These are phyloP conservation scores for Pristiophorus japonicus DNA, from an alignment of 2,113 vertebrate genomes.

Conservation along the genomic window DNA sequence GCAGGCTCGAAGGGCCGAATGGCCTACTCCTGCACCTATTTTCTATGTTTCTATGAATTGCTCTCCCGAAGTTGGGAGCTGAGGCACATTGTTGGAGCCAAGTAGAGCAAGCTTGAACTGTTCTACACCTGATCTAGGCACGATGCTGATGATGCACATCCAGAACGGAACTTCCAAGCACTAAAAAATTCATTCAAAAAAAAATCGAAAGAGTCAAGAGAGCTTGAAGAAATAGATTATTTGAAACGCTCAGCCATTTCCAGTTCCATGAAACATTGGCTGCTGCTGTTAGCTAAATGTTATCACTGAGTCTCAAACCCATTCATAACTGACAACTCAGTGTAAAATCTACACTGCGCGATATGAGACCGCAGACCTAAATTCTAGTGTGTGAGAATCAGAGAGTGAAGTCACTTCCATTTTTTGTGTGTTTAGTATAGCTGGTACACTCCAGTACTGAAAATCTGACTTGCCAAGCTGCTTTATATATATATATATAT, in stretches of 20 bases:
- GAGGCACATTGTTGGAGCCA: not conserved
- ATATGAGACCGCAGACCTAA: not conserved
- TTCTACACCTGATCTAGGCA: not conserved
- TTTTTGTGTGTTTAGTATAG: not conserved
- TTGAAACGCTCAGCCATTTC: not conserved
- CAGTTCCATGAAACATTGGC: not conserved
- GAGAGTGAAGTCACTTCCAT: not conserved
- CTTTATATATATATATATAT: too few relatives aligned
- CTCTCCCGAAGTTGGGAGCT: not conserved
- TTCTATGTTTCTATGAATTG: too few relatives aligned
- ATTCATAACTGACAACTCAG: not conserved
- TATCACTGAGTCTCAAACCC: not conserved
- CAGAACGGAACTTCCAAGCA: not conserved
- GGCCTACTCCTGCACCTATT: too few relatives aligned
- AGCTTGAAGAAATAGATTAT: not conserved
- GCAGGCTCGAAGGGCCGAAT: too few relatives aligned
- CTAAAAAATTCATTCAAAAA: not conserved
- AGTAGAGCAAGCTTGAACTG: not conserved
- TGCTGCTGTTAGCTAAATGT: not conserved
- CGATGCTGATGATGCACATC: not conserved
- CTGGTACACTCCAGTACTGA: not conserved
- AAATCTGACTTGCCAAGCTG: not conserved
- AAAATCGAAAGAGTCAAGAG: not conserved
- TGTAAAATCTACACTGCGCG: not conserved
- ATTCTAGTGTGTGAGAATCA: not conserved